These are phyloP conservation scores for Fragum whitleyi DNA, from an alignment of 2,888 invertebrate genomes.

Conservation along the genomic window DNA sequence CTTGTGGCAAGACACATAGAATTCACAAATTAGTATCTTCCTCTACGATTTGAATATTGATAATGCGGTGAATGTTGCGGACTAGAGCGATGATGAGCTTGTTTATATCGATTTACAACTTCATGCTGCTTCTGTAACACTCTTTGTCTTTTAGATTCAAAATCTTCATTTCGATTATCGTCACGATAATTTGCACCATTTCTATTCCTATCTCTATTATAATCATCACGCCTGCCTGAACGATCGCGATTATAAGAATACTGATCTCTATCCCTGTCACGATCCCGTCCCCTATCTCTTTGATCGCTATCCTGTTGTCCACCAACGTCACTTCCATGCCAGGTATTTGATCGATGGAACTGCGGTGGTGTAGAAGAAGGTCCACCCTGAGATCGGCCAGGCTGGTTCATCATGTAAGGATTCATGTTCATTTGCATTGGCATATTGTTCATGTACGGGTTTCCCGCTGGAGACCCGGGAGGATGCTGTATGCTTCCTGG, in stretches of 20 bases:
- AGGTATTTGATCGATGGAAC: slow-evolving; percentile 65
- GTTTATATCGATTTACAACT: slow-evolving; percentile 48
- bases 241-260: slow-evolving; percentile 31
- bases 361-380: slow-evolving; percentile 28
- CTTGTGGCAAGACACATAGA: no score
- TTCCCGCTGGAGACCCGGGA: slow-evolving; percentile 17
- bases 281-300: slow-evolving; percentile 25
- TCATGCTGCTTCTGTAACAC: slow-evolving; percentile 57
- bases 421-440: slow-evolving; percentile 41
- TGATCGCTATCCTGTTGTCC: slow-evolving; percentile 17
- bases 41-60: slow-evolving; percentile 7
- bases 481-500: neutral
- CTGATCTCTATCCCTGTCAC: slow-evolving; percentile 18
- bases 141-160: slow-evolving; percentile 57
- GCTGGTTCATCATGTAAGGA: slow-evolving; percentile 51
- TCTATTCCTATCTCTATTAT: slow-evolving; percentile 20
- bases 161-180: slow-evolving; percentile 31
- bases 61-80: slow-evolving; percentile 1
- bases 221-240: slow-evolving; percentile 30
- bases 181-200: slow-evolving; percentile 23
- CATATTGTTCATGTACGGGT: slow-evolving; percentile 28
- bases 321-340: slow-evolving; percentile 63
- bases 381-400: slow-evolving; percentile 30
- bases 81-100: slow-evolving; percentile 32
- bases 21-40: neutral